Evolutionary conservation across 2,113 vertebrate species (phyloP).

Genomic region (Gracilinanus agilis): DNA sequence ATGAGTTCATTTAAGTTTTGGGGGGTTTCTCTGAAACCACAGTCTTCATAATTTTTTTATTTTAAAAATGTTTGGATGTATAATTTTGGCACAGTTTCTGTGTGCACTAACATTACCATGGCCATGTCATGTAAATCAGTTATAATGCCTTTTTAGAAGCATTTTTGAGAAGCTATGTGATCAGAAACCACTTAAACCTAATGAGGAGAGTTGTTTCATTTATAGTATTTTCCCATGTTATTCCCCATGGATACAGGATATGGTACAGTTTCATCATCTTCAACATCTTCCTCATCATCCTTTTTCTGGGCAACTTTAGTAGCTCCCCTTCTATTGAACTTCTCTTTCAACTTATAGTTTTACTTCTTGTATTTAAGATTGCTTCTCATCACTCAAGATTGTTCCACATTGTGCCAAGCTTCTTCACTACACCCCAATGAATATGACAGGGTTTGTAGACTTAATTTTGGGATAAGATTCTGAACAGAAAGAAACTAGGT

Average conservation of each 20-base stretch:
- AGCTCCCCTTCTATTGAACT: slow-evolving; percentile 87
- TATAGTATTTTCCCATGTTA: slow-evolving; percentile 83
- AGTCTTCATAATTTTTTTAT: slow-evolving; percentile 73
- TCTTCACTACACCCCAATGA: slow-evolving; percentile 91
- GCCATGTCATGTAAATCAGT: slow-evolving; percentile 87
- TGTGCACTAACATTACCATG: slow-evolving; percentile 83
- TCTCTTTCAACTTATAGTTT: slow-evolving; percentile 93
- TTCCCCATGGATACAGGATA: slow-evolving; percentile 88
- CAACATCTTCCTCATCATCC: slow-evolving; percentile 90
- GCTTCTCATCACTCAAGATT: not conserved
- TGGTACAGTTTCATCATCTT: slow-evolving; percentile 87
- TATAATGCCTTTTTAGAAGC: slow-evolving; percentile 83
- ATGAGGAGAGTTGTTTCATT: slow-evolving; percentile 83
- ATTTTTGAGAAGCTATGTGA: slow-evolving; percentile 85
- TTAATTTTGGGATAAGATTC: slow-evolving; percentile 94
- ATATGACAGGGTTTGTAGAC: slow-evolving; percentile 90
- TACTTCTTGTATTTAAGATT: slow-evolving; percentile 83
- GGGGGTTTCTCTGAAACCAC: not conserved
- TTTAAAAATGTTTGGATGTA: slow-evolving; percentile 90
- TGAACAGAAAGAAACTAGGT: slow-evolving; percentile 94
- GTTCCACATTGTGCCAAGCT: slow-evolving; percentile 88
- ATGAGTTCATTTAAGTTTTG: not conserved
- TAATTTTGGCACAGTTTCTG: slow-evolving; percentile 90
- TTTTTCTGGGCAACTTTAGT: slow-evolving; percentile 89
- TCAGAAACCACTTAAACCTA: slow-evolving; percentile 86